phyloP scores from a whole-genome alignment of 2,113 vertebrate genomes.

The Megaceryle torquata region DNA sequence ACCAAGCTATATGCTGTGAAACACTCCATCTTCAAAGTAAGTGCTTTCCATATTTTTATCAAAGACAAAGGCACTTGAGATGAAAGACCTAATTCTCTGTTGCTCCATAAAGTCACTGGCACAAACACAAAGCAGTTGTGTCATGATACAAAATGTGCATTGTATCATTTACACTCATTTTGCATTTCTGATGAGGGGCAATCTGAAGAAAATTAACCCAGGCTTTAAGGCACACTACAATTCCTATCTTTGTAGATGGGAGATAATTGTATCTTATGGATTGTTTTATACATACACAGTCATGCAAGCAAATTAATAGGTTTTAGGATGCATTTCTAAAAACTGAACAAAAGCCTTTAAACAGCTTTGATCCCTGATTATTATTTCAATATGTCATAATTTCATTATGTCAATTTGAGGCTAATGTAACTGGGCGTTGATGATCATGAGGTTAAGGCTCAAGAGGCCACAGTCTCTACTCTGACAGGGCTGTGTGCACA shows the following conservation, averaged over 20 bases:
- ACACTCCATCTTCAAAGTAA: not conserved
- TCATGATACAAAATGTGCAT: not conserved
- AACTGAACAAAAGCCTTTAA: slow-evolving; percentile 18
- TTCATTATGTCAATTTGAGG: slow-evolving; percentile 6
- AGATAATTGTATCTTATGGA: not conserved
- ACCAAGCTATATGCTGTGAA: not conserved
- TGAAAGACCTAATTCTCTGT: slow-evolving; percentile 17
- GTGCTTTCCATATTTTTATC: slow-evolving; percentile 3
- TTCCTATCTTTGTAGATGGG: not conserved
- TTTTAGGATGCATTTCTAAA: not conserved
- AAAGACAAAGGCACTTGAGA: slow-evolving; percentile 23
- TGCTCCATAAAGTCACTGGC: not conserved
- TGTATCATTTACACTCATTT: slow-evolving; percentile 7
- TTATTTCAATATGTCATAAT: too few species aligned
- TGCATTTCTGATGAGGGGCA: slow-evolving; percentile 2
- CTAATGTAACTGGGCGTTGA: not conserved
- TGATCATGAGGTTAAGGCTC: not conserved
- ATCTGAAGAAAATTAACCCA: slow-evolving; percentile 24
- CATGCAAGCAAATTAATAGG: not conserved
- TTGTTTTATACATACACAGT: not conserved
- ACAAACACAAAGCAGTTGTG: slow-evolving; percentile 1
- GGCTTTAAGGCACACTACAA: not conserved
- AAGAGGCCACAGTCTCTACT: not conserved
- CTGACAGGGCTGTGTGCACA: accelerated
- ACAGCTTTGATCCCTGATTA: slow-evolving; percentile 33